phyloP scores from a whole-genome alignment of 1,140 invertebrate species.

The Mercenaria mercenaria region DNA sequence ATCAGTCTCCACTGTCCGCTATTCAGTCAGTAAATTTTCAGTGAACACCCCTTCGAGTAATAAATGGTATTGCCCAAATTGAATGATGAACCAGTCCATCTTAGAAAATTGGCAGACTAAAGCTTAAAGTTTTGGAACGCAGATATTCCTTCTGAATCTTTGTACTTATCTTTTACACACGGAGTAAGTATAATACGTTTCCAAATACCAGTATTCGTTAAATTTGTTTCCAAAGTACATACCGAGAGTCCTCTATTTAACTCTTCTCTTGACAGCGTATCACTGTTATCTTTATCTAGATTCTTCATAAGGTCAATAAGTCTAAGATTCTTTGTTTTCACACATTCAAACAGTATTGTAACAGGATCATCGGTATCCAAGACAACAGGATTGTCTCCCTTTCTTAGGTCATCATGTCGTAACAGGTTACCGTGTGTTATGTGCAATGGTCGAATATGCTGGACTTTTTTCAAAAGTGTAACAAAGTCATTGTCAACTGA shows the following conservation, averaged over 20 bases:
- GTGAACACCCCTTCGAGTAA: too few relatives aligned
- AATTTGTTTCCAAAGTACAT: too few relatives aligned
- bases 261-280: conserved; percentile 77
- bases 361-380: conserved; percentile 80
- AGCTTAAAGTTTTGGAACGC: too few relatives aligned
- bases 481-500: conserved; percentile 77
- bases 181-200: too few relatives aligned
- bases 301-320: conserved; percentile 79
- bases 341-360: conserved; percentile 79
- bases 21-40: too few relatives aligned
- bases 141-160: too few relatives aligned
- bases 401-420: conserved; percentile 77
- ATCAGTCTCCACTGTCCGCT: too few relatives aligned
- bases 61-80: too few relatives aligned
- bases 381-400: conserved; percentile 67
- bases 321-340: conserved; percentile 77
- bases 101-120: too few relatives aligned
- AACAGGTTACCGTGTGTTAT: conserved; percentile 74
- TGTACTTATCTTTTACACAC: too few relatives aligned
- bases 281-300: conserved; percentile 79
- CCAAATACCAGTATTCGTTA: too few relatives aligned
- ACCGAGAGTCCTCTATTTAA: conserved; percentile 76
- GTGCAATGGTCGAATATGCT: conserved; percentile 66
- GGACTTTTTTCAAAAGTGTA: conserved; percentile 69
- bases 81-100: too few relatives aligned